Percentiles rank a stretch among this genome's conserved stretches.
phyloP scores from a whole-genome alignment of 1,140 invertebrate genomes.

The Neocloeon triangulifer region DNA sequence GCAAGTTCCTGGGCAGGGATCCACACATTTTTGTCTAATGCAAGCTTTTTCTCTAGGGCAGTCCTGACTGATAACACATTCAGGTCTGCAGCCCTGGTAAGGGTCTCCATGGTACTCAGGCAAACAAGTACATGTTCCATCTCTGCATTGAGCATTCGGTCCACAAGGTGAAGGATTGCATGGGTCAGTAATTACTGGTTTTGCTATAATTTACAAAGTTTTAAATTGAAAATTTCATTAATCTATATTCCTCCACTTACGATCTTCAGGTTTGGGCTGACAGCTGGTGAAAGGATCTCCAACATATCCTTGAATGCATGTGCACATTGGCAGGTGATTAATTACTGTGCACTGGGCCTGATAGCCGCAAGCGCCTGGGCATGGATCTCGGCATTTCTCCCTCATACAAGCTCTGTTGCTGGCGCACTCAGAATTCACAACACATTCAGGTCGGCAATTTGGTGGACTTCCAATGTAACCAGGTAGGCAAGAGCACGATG shows the following conservation, averaged over 20 bases:
- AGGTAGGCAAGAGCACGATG: slow-evolving; percentile 13
- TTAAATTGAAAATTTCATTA: background rate
- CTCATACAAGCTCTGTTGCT: slow-evolving; percentile 11
- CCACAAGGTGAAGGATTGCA: slow-evolving; percentile 14
- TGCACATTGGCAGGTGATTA: slow-evolving; percentile 10
- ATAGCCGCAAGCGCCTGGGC: slow-evolving; percentile 14
- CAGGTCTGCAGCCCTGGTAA: slow-evolving; percentile 19
- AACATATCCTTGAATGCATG: slow-evolving; percentile 15
- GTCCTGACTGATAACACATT: slow-evolving; percentile 11
- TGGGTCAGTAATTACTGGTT: slow-evolving; percentile 10
- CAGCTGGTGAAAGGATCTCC: slow-evolving; percentile 11
- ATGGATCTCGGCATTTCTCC: slow-evolving; percentile 14
- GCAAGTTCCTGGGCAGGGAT: slow-evolving; percentile 17
- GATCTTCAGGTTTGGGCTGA: background rate
- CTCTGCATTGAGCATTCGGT: slow-evolving; percentile 17
- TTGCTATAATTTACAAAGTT: background rate
- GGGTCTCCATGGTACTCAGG: slow-evolving; percentile 23
- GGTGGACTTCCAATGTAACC: slow-evolving; percentile 9
- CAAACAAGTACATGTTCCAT: slow-evolving; percentile 20
- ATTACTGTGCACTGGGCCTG: slow-evolving; percentile 4
- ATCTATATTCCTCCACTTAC: background rate
- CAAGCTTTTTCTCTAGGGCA: slow-evolving; percentile 13
- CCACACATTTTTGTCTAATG: slow-evolving; percentile 15
- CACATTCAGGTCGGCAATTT: slow-evolving; percentile 7
- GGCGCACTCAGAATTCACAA: slow-evolving; percentile 15